Percentiles rank a stretch among this genome's conserved stretches.
phyloP scores from a whole-genome alignment of 2,113 vertebrate species.

The Galeopterus variegatus region DNA sequence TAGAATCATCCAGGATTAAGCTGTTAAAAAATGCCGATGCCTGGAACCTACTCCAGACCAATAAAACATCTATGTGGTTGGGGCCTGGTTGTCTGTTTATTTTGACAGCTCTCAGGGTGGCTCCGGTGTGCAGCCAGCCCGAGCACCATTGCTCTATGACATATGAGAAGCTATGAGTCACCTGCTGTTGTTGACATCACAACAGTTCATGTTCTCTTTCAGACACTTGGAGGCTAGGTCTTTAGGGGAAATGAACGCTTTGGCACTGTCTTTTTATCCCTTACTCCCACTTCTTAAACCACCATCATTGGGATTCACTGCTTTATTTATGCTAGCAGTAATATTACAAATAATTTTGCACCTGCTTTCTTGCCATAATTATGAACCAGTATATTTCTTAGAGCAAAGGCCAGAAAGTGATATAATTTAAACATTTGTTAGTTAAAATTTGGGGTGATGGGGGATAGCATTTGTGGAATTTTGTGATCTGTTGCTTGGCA shows the following conservation, averaged over 20 bases:
- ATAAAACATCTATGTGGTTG: neutral
- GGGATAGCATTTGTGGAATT: slow-evolving; percentile 66
- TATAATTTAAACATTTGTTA: slow-evolving; percentile 71
- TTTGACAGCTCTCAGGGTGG: neutral
- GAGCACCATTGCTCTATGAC: neutral
- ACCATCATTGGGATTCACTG: neutral
- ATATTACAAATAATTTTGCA: neutral
- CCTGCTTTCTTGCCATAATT: slow-evolving; percentile 63
- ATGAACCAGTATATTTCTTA: neutral
- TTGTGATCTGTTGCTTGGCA: slow-evolving; percentile 88
- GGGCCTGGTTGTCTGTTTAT: neutral
- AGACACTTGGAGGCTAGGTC: neutral
- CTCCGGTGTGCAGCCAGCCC: neutral
- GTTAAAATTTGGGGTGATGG: neutral
- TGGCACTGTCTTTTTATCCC: neutral
- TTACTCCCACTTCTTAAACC: neutral
- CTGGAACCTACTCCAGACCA: neutral
- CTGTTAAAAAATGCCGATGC: neutral
- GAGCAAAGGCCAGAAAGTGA: slow-evolving; percentile 59
- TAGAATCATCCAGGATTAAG: neutral
- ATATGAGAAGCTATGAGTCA: neutral
- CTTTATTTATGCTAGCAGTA: neutral
- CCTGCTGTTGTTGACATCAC: slow-evolving; percentile 67
- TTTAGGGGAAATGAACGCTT: neutral
- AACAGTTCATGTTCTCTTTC: neutral